phyloP scores from a whole-genome alignment of 2,888 invertebrate species.

The Agapetus fuscipes region DNA sequence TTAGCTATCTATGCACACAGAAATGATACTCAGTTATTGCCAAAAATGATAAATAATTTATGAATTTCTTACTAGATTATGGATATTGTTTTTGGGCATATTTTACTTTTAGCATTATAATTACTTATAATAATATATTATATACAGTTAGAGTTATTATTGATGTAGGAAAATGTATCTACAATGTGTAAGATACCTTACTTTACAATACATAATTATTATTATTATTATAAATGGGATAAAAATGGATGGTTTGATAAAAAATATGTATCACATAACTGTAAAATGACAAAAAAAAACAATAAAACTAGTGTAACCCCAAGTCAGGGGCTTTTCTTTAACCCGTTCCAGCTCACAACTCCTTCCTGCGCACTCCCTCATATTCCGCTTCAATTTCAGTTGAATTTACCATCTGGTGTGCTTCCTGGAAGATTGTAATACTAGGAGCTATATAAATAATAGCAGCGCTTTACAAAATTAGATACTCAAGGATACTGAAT shows the following conservation, averaged over 20 bases:
- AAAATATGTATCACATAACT: constrained; percentile 21
- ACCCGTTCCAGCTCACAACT: too few species aligned
- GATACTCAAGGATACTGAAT: too few species aligned
- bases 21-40: constrained; percentile 53
- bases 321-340: background rate
- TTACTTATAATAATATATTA: constrained; percentile 13
- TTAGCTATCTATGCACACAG: constrained; percentile 38
- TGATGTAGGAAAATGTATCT: constrained; percentile 21
- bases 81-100: constrained; percentile 22
- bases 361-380: too few species aligned
- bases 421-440: too few species aligned
- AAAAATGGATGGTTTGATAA: constrained; percentile 22
- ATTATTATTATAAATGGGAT: constrained; percentile 21
- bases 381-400: too few species aligned
- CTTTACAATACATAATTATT: too few species aligned
- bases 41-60: constrained; percentile 31
- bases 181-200: constrained; percentile 21
- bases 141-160: constrained; percentile 17
- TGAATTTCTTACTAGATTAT: constrained; percentile 19
- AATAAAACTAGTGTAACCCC: constrained; percentile 21
- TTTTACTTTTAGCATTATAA: constrained; percentile 22
- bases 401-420: too few species aligned
- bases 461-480: too few species aligned
- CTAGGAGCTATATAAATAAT: too few species aligned
- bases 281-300: constrained; percentile 18